Evolutionary conservation across 1,140 invertebrate genomes (phyloP).

Genomic region (Drosophila rufa): DNA sequence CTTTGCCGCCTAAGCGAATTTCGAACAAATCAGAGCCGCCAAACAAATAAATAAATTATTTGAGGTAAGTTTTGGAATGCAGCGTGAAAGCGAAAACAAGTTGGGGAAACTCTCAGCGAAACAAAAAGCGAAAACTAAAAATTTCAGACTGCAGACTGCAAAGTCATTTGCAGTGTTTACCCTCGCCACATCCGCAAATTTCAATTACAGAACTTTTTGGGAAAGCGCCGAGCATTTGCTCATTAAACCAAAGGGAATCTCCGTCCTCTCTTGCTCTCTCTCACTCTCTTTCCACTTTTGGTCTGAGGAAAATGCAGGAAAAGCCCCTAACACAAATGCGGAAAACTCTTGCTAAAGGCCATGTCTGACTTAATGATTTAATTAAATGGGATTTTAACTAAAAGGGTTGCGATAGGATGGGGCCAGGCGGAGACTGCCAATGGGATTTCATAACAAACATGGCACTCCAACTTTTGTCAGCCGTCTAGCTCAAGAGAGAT

Average conservation of each 20-base stretch:
- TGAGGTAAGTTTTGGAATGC: slow-evolving; percentile 35
- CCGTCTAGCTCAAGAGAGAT: slow-evolving; percentile 33
- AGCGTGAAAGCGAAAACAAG: slow-evolving; percentile 16
- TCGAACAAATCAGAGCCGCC: slow-evolving; percentile 13
- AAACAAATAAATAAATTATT: slow-evolving; percentile 41
- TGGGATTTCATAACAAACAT: slow-evolving; percentile 72
- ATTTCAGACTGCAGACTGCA: slow-evolving; percentile 45
- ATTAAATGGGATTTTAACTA: slow-evolving; percentile 59
- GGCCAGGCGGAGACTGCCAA: not conserved
- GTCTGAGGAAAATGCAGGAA: slow-evolving; percentile 1
- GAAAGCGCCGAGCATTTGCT: slow-evolving; percentile 35
- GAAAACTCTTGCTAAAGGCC: slow-evolving; percentile 36
- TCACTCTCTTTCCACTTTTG: not conserved
- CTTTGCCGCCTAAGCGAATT: slow-evolving; percentile 22
- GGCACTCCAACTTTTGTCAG: slow-evolving; percentile 64
- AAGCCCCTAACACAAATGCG: slow-evolving; percentile 21
- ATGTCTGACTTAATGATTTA: slow-evolving; percentile 64
- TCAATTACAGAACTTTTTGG: slow-evolving; percentile 65
- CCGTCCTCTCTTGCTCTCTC: not conserved
- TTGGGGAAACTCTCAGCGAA: slow-evolving; percentile 13
- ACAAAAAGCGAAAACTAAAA: slow-evolving; percentile 33
- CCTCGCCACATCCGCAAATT: slow-evolving; percentile 65
- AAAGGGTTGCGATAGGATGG: not conserved
- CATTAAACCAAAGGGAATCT: slow-evolving; percentile 32
- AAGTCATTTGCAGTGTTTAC: slow-evolving; percentile 66